Conservation (phyloP, 1,140 invertebrate species). For the Acromyrmex echinatior region DNA sequence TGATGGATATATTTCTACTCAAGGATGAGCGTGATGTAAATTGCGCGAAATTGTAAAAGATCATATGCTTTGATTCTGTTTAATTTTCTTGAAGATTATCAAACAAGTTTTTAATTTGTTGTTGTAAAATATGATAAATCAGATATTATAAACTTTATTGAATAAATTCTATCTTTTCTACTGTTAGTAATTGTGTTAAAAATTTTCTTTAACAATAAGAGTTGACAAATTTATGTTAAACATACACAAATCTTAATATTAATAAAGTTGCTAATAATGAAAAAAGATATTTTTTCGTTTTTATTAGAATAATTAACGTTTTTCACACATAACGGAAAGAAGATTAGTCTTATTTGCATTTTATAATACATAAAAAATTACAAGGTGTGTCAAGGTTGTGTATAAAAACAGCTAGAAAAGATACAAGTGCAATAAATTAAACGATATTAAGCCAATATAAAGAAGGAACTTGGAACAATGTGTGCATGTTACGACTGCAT, state of each 20-base stretch:
- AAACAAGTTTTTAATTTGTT: background rate
- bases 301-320: background rate
- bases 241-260: background rate
- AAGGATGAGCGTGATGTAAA: conserved; percentile 6
- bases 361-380: conserved; percentile 55
- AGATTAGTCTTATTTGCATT: background rate
- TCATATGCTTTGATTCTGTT: too few relatives aligned
- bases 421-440: background rate
- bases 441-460: background rate
- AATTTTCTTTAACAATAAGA: background rate
- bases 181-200: background rate
- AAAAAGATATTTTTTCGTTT: background rate
- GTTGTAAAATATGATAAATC: background rate
- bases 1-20: background rate
- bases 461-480: background rate
- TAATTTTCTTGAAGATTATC: background rate
- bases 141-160: background rate
- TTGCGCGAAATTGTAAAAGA: background rate
- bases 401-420: background rate
- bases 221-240: background rate
- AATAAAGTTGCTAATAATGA: background rate
- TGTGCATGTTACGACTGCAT: background rate
- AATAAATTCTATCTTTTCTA: background rate
- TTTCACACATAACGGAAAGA: background rate
- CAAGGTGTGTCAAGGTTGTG: conserved; percentile 19